A percentile compares a stretch with the other conserved stretches of the same genome.
Conservation (phyloP, 2,113 vertebrate genomes). For the Sminthopsis crassicaudata region DNA sequence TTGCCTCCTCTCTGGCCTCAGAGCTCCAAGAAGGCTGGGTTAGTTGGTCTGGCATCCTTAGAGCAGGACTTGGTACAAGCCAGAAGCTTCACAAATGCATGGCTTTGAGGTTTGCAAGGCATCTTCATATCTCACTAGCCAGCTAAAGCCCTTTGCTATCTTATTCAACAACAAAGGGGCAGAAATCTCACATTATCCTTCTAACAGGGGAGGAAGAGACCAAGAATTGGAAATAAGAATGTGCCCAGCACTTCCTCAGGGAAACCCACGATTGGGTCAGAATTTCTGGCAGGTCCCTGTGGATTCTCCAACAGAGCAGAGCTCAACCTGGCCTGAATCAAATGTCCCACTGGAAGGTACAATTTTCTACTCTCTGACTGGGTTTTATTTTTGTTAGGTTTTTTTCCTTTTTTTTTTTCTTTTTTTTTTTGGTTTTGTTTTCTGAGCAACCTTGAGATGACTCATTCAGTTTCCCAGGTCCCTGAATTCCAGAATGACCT, state of each 20-base stretch:
- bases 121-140: background rate
- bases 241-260: background rate
- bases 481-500: background rate
- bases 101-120: background rate
- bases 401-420: background rate
- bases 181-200: background rate
- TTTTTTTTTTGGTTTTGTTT: background rate
- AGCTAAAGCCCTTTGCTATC: background rate
- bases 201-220: background rate
- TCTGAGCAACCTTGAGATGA: background rate
- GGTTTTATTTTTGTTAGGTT: background rate
- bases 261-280: background rate
- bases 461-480: background rate
- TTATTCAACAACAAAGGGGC: background rate
- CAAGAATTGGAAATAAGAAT: background rate
- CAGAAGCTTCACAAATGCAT: background rate
- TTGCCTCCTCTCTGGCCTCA: background rate
- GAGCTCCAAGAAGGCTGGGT: background rate
- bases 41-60: background rate
- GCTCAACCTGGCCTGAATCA: background rate
- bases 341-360: background rate
- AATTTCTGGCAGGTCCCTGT: background rate
- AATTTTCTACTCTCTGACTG: background rate
- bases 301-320: background rate
- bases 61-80: background rate